A percentile compares a stretch with the other conserved stretches of the same genome.
Conservation (phyloP, 2,888 invertebrate genomes). For the Rotaria magnacalcarata region DNA sequence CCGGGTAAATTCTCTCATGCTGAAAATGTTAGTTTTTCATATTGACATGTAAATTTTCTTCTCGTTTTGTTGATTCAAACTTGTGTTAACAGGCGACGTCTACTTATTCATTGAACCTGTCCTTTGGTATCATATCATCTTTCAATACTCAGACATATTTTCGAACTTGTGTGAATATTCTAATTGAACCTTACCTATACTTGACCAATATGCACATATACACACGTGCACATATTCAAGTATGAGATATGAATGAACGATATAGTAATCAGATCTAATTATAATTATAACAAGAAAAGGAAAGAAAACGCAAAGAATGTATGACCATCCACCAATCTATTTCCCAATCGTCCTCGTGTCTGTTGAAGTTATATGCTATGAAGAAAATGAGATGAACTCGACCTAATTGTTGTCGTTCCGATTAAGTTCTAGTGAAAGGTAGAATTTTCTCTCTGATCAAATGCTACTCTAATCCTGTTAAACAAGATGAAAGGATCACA, state of each 20-base stretch:
- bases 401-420: not conserved
- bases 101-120: not conserved
- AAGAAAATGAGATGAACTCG: not conserved
- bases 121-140: conserved; percentile 15
- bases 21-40: not conserved
- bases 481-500: not conserved
- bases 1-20: not conserved
- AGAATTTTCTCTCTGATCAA: not conserved
- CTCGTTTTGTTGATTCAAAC: not conserved
- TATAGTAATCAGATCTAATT: conserved; percentile 25
- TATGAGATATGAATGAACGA: not conserved
- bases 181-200: not conserved
- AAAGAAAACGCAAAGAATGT: not conserved
- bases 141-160: not conserved
- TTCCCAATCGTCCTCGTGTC: not conserved
- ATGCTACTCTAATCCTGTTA: not conserved
- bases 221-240: not conserved
- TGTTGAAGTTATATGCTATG: not conserved
- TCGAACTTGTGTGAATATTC: not conserved
- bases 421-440: not conserved
- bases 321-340: not conserved
- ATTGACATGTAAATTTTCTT: not conserved
- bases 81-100: not conserved
- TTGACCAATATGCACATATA: not conserved
- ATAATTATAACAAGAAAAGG: not conserved